Evolutionary conservation across 2,888 invertebrate genomes (phyloP).

Genomic region (Lycaena phlaeas): DNA sequence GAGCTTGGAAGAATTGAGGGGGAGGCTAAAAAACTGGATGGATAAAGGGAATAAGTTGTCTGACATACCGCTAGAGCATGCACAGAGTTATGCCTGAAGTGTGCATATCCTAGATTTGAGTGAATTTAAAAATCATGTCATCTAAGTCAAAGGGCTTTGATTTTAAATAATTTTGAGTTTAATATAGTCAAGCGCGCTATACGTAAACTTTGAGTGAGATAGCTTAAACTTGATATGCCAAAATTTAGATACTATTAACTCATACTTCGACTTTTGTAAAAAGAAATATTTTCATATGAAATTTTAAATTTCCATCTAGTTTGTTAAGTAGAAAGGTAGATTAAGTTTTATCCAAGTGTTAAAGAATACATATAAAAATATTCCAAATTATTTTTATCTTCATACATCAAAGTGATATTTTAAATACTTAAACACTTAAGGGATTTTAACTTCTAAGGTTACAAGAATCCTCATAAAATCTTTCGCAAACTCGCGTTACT

Average conservation of each 20-base stretch:
- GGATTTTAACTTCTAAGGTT: not conserved
- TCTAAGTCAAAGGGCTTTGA: not conserved
- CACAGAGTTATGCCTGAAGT: conserved; percentile 74
- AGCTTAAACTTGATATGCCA: conserved; percentile 16
- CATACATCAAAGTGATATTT: conserved; percentile 1
- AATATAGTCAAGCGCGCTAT: conserved; percentile 8
- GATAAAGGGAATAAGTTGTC: conserved; percentile 83
- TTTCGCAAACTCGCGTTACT: not conserved
- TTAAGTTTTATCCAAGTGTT: not conserved
- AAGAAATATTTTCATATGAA: not conserved
- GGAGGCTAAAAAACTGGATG: conserved; percentile 88
- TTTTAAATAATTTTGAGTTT: not conserved
- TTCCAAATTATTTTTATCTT: not conserved
- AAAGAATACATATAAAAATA: not conserved
- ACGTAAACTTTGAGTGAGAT: conserved; percentile 14
- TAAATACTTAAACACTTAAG: not conserved
- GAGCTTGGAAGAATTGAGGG: conserved; percentile 87
- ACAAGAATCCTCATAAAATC: not conserved
- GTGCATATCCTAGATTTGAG: conserved; percentile 30
- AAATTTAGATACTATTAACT: conserved; percentile 6
- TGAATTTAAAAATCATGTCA: not conserved
- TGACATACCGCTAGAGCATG: conserved; percentile 78
- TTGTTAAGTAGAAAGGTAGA: not conserved
- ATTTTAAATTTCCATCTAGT: not conserved
- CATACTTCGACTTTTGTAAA: conserved; percentile 2